These are phyloP conservation scores for Limonius californicus DNA, from an alignment of 1,140 invertebrate species.

Conservation along the genomic window DNA sequence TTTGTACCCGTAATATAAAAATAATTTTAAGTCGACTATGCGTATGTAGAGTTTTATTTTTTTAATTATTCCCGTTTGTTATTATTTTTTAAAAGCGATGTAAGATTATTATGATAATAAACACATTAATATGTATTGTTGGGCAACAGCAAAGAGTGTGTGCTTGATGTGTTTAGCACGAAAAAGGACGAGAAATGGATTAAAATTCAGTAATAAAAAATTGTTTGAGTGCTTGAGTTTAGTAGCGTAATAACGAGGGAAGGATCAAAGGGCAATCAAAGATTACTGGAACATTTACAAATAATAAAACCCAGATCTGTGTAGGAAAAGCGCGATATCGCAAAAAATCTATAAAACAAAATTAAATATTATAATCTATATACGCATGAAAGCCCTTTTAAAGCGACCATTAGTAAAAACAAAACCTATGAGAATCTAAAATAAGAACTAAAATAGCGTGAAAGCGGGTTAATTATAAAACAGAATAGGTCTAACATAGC, in stretches of 20 bases:
- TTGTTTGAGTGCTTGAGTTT: not conserved
- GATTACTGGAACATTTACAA: conserved; percentile 14
- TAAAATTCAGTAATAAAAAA: not conserved
- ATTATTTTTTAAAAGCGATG: not conserved
- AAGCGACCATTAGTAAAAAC: conserved; percentile 32
- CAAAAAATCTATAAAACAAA: conserved; percentile 30
- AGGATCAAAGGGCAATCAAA: conserved; percentile 13
- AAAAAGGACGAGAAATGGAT: not conserved
- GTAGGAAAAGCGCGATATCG: conserved; percentile 21
- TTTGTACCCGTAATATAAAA: too few relatives aligned
- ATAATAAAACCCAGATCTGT: conserved; percentile 7
- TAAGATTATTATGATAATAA: not conserved
- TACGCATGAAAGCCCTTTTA: conserved; percentile 39
- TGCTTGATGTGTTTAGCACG: not conserved
- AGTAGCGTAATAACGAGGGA: conserved; percentile 12
- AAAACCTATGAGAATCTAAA: conserved; percentile 38
- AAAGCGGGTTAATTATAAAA: conserved; percentile 45
- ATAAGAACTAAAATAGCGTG: conserved; percentile 45
- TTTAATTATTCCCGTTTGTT: too few relatives aligned
- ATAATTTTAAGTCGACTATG: too few relatives aligned
- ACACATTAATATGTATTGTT: not conserved
- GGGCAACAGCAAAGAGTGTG: not conserved
- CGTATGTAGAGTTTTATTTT: too few relatives aligned
- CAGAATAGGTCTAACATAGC: conserved; percentile 37
- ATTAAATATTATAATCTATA: conserved; percentile 45